phyloP scores from a whole-genome alignment of 2,113 vertebrate species.

The Propithecus coquereli region DNA sequence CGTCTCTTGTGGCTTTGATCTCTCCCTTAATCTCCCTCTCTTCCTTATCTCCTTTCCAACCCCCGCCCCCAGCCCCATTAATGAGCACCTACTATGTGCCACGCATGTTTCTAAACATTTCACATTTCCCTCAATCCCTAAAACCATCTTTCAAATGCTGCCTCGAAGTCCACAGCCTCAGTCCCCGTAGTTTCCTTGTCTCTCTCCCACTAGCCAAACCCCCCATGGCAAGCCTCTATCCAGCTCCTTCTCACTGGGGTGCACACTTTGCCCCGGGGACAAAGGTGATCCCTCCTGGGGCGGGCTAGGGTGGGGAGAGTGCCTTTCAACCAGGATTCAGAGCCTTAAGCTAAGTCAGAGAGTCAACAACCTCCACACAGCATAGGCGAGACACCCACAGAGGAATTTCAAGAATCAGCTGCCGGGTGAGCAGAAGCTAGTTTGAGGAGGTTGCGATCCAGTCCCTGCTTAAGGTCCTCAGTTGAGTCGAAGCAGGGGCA shows the following conservation, averaged over 20 bases:
- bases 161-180: not conserved
- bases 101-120: not conserved
- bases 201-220: not conserved
- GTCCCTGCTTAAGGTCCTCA: not conserved
- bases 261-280: not conserved
- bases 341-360: not conserved
- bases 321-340: not conserved
- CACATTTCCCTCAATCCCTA: fast-evolving
- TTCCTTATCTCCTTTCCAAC: fast-evolving
- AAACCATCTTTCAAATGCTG: not conserved
- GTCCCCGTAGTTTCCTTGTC: not conserved
- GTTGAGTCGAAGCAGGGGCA: fast-evolving
- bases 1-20: not conserved
- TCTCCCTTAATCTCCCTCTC: not conserved
- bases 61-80: no score
- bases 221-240: not conserved
- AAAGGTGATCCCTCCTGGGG: not conserved
- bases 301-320: not conserved
- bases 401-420: not conserved
- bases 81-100: not conserved
- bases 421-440: not conserved
- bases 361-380: not conserved
- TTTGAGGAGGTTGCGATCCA: not conserved
- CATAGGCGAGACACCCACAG: not conserved
- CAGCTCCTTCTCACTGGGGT: not conserved